These are phyloP conservation scores for Montipora efflorescens DNA, from an alignment of 64 coral and sea anemone species.

Conservation along the genomic window DNA sequence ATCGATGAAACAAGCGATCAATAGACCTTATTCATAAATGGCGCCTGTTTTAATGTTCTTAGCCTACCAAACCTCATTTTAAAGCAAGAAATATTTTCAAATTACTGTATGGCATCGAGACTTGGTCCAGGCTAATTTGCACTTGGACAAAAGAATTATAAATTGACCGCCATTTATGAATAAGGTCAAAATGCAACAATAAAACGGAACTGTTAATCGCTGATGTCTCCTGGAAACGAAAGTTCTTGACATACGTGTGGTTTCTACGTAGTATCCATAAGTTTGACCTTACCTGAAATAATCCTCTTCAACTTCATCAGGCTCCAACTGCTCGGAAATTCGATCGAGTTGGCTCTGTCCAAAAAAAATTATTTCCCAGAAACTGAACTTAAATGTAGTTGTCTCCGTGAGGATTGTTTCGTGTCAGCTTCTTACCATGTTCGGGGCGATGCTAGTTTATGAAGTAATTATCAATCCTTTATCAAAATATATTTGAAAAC, in stretches of 20 bases:
- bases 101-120: too few relatives aligned
- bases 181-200: too few relatives aligned
- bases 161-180: too few relatives aligned
- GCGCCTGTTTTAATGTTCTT: too few relatives aligned
- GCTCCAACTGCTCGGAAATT: slow-evolving; percentile 81
- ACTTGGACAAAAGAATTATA: too few relatives aligned
- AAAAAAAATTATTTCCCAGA: background rate
- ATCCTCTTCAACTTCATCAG: slow-evolving; percentile 91
- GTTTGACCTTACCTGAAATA: slow-evolving; percentile 74
- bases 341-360: slow-evolving; percentile 68
- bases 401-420: background rate
- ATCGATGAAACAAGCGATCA: too few relatives aligned
- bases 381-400: background rate
- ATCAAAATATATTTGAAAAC: too few relatives aligned
- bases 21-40: too few relatives aligned
- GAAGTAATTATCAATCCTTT: background rate
- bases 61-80: too few relatives aligned
- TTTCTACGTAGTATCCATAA: background rate
- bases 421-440: background rate
- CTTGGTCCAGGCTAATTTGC: too few relatives aligned
- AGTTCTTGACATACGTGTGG: background rate
- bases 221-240: background rate
- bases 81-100: too few relatives aligned
- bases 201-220: too few relatives aligned
- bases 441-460: background rate